phyloP scores from a whole-genome alignment of 2,888 invertebrate genomes.

The Ferdinandea cuprea region DNA sequence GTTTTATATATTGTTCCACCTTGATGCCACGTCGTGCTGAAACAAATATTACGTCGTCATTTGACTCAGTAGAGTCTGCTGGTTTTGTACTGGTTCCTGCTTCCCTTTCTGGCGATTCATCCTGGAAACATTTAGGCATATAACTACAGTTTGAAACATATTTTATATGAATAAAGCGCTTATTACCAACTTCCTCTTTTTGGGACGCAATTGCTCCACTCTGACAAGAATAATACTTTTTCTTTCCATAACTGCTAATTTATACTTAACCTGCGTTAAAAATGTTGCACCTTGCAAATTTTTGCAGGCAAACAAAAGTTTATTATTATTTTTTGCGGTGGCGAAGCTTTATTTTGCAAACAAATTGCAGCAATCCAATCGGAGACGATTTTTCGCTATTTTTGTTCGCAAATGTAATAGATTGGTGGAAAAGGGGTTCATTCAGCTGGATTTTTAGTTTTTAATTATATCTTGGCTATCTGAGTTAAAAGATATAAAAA shows the following conservation, averaged over 20 bases:
- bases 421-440: too few species aligned
- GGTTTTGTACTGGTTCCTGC: neutral
- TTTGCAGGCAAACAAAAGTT: neutral
- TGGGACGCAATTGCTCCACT: neutral
- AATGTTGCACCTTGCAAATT: neutral
- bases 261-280: neutral
- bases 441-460: too few species aligned
- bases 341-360: neutral
- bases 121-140: too few species aligned
- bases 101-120: neutral
- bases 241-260: neutral
- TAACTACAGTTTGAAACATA: too few species aligned
- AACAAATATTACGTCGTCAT: slow-evolving; percentile 2
- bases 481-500: too few species aligned
- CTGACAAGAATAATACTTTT: neutral
- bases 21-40: neutral
- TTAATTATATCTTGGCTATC: too few species aligned
- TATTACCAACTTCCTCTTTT: neutral
- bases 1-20: neutral
- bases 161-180: too few species aligned
- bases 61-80: neutral
- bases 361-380: neutral
- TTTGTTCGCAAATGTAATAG: too few species aligned
- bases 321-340: neutral
- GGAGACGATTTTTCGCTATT: too few species aligned